Percentiles rank a stretch among this genome's conserved stretches.
Evolutionary conservation across 2,888 invertebrate genomes (phyloP).

Genomic region (Leptopilina myrica): DNA sequence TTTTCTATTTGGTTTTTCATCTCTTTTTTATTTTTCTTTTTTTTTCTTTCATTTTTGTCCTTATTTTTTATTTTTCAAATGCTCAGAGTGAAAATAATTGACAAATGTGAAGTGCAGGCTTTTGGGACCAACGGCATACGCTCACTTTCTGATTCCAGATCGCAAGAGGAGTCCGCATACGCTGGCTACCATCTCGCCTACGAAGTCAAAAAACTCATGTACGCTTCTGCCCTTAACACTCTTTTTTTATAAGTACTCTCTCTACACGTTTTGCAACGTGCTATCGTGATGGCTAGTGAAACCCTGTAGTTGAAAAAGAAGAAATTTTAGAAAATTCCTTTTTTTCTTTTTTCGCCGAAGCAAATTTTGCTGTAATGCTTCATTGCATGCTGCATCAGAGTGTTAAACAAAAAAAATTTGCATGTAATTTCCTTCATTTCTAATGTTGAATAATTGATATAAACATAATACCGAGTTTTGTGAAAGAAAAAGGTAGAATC

Average conservation of each 20-base stretch:
- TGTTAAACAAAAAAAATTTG: slow-evolving; percentile 5
- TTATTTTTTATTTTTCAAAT: background rate
- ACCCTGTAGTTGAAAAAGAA: slow-evolving; percentile 1
- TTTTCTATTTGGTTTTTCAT: too few species aligned
- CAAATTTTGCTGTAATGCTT: slow-evolving; percentile 21
- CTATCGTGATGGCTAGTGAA: slow-evolving; percentile 32
- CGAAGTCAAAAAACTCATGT: slow-evolving; percentile 99
- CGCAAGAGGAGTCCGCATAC: slow-evolving; percentile 93
- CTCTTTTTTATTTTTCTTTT: too few species aligned
- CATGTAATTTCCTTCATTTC: background rate
- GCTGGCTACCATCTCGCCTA: slow-evolving; percentile 99
- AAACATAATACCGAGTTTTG: background rate
- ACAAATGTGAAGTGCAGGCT: slow-evolving; percentile 37
- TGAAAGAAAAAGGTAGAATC: background rate
- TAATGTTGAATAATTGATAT: background rate
- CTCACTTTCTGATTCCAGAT: slow-evolving; percentile 86
- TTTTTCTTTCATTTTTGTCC: too few species aligned
- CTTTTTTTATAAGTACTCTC: slow-evolving; percentile 54
- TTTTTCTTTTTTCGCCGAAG: background rate
- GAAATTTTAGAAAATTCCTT: too few species aligned
- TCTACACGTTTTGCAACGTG: slow-evolving; percentile 38
- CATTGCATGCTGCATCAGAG: slow-evolving; percentile 9
- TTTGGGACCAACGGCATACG: slow-evolving; percentile 60
- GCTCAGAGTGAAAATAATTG: slow-evolving; percentile 34
- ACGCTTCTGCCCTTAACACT: slow-evolving; percentile 83